A percentile compares a stretch with the other conserved stretches of the same genome.
Conservation (phyloP, 2,797 vertebrate genomes). For the Neomorphus geoffroyi region DNA sequence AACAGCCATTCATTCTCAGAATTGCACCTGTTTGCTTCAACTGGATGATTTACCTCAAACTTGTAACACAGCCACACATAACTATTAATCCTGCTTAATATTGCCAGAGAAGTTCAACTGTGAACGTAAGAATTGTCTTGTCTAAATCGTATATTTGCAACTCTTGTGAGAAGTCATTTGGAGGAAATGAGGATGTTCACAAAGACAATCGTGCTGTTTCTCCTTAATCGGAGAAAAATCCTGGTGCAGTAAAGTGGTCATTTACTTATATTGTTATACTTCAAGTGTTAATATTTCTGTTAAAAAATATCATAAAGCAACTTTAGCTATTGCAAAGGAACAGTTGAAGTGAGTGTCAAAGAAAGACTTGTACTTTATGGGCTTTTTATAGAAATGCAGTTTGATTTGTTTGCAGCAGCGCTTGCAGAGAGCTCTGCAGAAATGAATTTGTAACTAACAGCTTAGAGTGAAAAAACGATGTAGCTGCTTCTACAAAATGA, state of each 20-base stretch:
- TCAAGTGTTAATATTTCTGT: neutral
- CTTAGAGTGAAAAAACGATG: neutral
- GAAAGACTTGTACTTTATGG: neutral
- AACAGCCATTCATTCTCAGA: neutral
- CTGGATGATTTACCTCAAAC: neutral
- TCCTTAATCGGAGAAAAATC: neutral
- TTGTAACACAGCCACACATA: accelerated
- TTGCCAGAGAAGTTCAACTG: neutral
- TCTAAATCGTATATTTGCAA: neutral
- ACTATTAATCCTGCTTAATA: neutral
- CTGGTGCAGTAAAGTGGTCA: neutral
- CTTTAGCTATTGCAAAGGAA: neutral
- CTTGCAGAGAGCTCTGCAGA: neutral
- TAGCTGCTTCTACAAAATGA: neutral
- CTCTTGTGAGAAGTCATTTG: neutral
- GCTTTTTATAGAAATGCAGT: neutral
- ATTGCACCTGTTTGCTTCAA: neutral
- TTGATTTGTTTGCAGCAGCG: neutral
- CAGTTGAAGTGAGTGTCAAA: neutral
- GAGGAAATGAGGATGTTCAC: neutral
- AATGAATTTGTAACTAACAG: neutral
- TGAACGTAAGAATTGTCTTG: neutral
- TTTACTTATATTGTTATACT: neutral
- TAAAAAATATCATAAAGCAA: neutral
- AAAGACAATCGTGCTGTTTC: neutral